A percentile compares a stretch with the other conserved stretches of the same genome.
These are phyloP conservation scores for Eilema sororculum DNA, from an alignment of 2,888 invertebrate genomes.

Conservation along the genomic window DNA sequence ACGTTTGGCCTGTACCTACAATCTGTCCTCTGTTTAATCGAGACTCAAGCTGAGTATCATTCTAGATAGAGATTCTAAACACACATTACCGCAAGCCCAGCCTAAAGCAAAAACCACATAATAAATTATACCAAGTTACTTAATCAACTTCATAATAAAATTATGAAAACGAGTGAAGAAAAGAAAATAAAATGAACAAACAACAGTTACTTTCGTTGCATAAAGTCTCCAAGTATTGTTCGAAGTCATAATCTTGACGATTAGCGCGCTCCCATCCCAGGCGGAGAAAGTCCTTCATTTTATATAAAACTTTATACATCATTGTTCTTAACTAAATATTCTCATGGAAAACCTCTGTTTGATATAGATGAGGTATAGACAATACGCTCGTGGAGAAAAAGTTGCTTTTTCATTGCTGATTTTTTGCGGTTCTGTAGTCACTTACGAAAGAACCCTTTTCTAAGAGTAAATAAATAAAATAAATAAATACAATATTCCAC, in stretches of 20 bases:
- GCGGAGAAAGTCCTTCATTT: conserved; percentile 57
- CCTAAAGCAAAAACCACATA: not conserved
- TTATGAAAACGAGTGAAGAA: conserved; percentile 54
- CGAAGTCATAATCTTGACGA: conserved; percentile 45
- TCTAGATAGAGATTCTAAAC: too few relatives aligned
- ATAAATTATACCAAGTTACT: conserved; percentile 18
- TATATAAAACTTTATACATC: conserved; percentile 50
- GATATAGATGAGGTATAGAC: conserved; percentile 32
- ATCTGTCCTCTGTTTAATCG: too few relatives aligned
- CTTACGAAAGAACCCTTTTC: not conserved
- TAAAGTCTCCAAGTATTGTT: conserved; percentile 74
- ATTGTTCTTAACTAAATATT: conserved; percentile 53
- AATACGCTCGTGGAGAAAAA: conserved; percentile 30
- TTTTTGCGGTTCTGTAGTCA: conserved; percentile 8
- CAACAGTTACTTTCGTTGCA: conserved; percentile 80
- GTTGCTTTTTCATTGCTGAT: conserved; percentile 18
- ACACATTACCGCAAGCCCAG: not conserved
- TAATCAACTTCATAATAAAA: conserved; percentile 36
- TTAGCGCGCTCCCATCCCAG: conserved; percentile 54
- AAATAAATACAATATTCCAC: too few relatives aligned
- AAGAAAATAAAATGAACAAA: conserved; percentile 51
- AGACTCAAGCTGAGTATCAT: too few relatives aligned
- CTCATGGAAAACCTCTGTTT: conserved; percentile 54
- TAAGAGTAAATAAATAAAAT: too few relatives aligned
- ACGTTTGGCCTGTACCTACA: too few relatives aligned